These are phyloP conservation scores for Tangara arthus DNA, from an alignment of 2,797 vertebrate genomes.

Conservation along the genomic window DNA sequence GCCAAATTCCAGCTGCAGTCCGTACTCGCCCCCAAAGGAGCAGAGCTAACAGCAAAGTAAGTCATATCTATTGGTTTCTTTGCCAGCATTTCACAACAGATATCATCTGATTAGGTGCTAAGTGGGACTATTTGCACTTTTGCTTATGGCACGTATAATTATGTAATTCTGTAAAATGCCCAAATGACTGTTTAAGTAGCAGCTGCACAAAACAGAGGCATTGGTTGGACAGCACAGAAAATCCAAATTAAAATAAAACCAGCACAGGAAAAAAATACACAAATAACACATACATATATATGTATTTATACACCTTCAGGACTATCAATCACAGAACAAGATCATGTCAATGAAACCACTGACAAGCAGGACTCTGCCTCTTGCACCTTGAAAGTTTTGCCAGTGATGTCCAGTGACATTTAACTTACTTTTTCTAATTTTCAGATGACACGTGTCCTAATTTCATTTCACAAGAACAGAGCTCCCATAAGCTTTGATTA, in stretches of 20 bases:
- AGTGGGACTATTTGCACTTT: slow-evolving; percentile 65
- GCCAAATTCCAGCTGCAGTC: slow-evolving; percentile 52
- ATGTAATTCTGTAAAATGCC: slow-evolving; percentile 46
- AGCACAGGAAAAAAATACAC: background rate
- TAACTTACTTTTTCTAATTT: background rate
- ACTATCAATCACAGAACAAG: background rate
- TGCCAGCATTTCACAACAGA: slow-evolving; percentile 48
- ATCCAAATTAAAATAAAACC: background rate
- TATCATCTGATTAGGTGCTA: slow-evolving; percentile 61
- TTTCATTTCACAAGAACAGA: background rate
- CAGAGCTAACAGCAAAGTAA: background rate
- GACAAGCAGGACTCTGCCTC: background rate
- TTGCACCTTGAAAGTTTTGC: background rate
- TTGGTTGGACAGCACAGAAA: slow-evolving; percentile 31
- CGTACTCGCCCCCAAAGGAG: background rate
- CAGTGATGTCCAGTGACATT: background rate
- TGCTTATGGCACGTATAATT: slow-evolving; percentile 56
- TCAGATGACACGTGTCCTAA: background rate
- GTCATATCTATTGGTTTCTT: slow-evolving; percentile 20
- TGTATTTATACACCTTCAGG: background rate
- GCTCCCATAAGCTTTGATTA: background rate
- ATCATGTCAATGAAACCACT: background rate
- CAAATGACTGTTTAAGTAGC: slow-evolving; percentile 40
- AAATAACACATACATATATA: background rate
- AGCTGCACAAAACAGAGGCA: slow-evolving; percentile 44